These are phyloP conservation scores for Synodontis membranacea DNA, from an alignment of 2,113 vertebrate species.

Conservation along the genomic window DNA sequence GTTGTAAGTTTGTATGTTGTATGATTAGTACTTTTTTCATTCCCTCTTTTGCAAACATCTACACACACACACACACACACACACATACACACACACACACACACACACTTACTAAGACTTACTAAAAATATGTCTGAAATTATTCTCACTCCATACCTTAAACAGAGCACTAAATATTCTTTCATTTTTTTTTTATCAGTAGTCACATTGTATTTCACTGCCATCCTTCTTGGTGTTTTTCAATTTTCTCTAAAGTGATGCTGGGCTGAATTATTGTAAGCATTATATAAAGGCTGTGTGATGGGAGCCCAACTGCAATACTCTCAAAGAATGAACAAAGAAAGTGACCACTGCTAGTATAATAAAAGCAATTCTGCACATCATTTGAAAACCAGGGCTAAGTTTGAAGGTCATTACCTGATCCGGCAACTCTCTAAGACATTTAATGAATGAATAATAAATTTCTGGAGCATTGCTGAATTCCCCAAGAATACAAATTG, in stretches of 20 bases:
- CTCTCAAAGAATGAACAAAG: not conserved
- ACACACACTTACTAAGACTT: not conserved
- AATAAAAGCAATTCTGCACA: not conserved
- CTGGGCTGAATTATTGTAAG: not conserved
- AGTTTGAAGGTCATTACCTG: not conserved
- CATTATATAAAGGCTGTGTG: not conserved
- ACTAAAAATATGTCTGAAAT: not conserved
- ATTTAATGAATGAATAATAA: not conserved
- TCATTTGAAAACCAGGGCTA: not conserved
- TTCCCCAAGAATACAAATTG: not conserved
- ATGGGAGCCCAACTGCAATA: not conserved
- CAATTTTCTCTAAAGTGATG: not conserved
- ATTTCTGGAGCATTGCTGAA: not conserved
- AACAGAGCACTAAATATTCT: not conserved
- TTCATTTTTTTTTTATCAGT: not conserved
- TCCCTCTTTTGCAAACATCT: not conserved
- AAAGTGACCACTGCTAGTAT: not conserved
- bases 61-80: not conserved
- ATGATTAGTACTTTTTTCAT: not conserved
- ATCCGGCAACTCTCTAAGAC: not conserved
- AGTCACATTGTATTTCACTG: not conserved
- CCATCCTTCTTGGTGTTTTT: not conserved
- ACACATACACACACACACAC: constrained; percentile 6
- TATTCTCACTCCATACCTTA: not conserved
- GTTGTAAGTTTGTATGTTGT: constrained; percentile 15